Evolutionary conservation across 1,140 invertebrate genomes (phyloP), one percentile per base, ranked within the genome.

Genomic region (Colletes latitarsis): DNA sequence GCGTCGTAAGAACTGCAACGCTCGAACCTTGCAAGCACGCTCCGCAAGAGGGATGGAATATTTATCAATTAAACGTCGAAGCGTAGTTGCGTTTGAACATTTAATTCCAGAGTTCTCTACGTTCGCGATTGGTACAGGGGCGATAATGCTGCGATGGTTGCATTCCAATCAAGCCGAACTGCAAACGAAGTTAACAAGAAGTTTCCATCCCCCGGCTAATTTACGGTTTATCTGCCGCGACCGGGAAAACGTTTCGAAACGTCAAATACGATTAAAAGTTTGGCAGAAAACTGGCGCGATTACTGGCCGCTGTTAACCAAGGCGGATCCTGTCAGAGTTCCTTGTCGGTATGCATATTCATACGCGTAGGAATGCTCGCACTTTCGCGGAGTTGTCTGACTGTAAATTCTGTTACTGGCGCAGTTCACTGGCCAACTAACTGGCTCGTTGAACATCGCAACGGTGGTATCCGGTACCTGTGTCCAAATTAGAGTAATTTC

Each of bases 371-470:
- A 17, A 19, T 21, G 6, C n/a, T 55, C 53, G 15, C 12, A 12
- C 55, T 66, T 76, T 70, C 52, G 46, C 30, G 10, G 68, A 73
- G 69, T 82, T 77, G 69, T 81, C 78, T 64, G 62, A 58, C 64
- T 85, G 52, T 73, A 62, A 74, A 85, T 85, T 85, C 69, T 53
- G 71, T 74, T 85, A 82, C 85, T 85, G 82, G 55, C 77, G 77
- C 83, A 82, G 79, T 77, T 85, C 84, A 82, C 79, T 78, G 79
- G 63, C 55, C 82, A 78, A 82, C 78, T 82, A 85, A 85, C 84
- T 30, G 69, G 64, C 19, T 70, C 83, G 79, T 82, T 84, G 64
- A 77, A 85, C 69, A 81, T 67, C 64, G 69, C 83, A n/a, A 66
- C 57, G 49, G 66, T 76, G 49, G 70, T 76, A 64, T 81, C 30